Conservation (phyloP, 2,797 vertebrate genomes). For the Cuculus canorus region DNA sequence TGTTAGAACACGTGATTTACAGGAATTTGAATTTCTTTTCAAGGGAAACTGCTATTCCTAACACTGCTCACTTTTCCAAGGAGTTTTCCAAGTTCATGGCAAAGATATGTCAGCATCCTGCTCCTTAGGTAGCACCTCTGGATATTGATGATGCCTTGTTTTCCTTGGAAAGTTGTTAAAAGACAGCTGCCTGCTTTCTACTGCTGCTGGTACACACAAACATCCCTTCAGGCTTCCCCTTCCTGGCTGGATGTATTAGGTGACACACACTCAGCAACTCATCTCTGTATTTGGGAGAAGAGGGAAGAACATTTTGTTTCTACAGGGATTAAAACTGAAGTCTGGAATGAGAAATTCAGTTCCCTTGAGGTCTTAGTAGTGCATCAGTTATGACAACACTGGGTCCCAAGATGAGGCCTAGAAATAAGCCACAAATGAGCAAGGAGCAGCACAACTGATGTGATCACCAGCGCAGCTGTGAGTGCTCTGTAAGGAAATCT, state of each 20-base stretch:
- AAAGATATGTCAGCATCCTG: not conserved
- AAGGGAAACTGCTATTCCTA: not conserved
- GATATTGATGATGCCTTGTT: not conserved
- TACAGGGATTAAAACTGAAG: not conserved
- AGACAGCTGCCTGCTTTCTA: not conserved
- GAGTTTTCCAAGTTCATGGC: not conserved
- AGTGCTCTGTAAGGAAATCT: not conserved
- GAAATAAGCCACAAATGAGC: not conserved
- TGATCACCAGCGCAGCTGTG: not conserved
- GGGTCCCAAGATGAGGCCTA: not conserved
- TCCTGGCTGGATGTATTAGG: not conserved
- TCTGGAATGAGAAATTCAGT: not conserved
- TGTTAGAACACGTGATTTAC: not conserved
- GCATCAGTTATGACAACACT: not conserved
- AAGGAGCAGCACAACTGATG: not conserved
- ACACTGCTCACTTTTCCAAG: not conserved
- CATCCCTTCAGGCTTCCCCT: not conserved
- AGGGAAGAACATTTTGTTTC: not conserved
- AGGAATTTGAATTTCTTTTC: constrained; percentile 2
- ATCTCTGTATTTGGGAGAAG: not conserved
- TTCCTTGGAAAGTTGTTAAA: constrained; percentile 3
- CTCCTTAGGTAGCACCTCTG: not conserved
- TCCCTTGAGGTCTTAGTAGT: not conserved
- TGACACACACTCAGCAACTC: not conserved
- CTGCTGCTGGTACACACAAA: not conserved